Conservation (phyloP, 2,113 vertebrate genomes). For the Trogon surrucura region DNA sequence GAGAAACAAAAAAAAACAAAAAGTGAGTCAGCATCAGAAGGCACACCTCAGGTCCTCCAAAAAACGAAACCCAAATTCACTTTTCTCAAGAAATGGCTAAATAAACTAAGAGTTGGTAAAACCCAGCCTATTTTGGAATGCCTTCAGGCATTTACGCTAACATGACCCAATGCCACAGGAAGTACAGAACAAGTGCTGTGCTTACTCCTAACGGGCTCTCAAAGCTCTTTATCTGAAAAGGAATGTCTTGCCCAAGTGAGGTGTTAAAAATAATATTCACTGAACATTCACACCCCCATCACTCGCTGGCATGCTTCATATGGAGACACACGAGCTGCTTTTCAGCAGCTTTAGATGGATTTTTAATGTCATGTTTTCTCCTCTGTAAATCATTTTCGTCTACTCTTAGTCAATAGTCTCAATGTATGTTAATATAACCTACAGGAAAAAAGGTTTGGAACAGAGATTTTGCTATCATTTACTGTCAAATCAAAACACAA, state of each 20-base stretch:
- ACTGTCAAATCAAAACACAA: not conserved
- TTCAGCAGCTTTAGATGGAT: not conserved
- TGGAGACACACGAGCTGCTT: not conserved
- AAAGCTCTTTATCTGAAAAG: not conserved
- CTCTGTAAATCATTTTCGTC: not conserved
- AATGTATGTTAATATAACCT: not conserved
- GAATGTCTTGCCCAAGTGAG: not conserved
- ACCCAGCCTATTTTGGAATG: not conserved
- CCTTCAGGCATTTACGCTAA: not conserved
- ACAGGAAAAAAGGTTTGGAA: not conserved
- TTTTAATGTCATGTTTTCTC: not conserved
- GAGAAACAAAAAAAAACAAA: too few species aligned
- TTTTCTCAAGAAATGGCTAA: not conserved
- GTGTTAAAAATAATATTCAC: not conserved
- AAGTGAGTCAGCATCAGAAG: not conserved
- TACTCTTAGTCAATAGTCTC: not conserved
- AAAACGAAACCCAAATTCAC: not conserved
- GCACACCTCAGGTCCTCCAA: not conserved
- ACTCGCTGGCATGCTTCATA: not conserved
- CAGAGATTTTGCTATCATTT: not conserved
- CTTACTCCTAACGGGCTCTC: fast-evolving
- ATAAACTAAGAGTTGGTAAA: not conserved
- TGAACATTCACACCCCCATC: not conserved
- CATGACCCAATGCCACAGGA: fast-evolving
- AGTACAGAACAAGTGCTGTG: not conserved